A percentile compares a stretch with the other conserved stretches of the same genome.
Conservation (phyloP, 1,140 invertebrate species). For the Psix sp. region DNA sequence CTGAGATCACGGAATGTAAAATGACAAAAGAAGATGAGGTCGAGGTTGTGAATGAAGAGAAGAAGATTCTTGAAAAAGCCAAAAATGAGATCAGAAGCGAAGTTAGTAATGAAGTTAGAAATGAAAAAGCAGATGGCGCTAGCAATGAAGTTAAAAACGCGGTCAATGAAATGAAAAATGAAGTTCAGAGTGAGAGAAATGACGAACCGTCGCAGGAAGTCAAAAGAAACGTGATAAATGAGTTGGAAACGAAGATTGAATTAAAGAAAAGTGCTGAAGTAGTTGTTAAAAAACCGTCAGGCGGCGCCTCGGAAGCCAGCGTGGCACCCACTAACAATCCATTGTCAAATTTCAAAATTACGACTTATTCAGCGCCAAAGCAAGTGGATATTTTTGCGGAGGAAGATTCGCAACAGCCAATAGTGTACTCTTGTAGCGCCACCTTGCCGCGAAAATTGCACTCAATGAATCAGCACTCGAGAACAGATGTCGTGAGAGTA, state of each 20-base stretch:
- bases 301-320: conserved; percentile 47
- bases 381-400: conserved; percentile 70
- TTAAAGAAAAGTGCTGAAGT: conserved; percentile 37
- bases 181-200: no score
- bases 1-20: conserved; percentile 63
- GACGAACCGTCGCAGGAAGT: no score
- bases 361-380: conserved; percentile 70
- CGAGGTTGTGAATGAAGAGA: not conserved
- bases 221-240: conserved; percentile 64
- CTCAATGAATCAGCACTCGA: not conserved
- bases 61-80: conserved; percentile 58
- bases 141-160: no score
- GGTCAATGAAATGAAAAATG: no score
- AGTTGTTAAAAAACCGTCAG: conserved; percentile 8
- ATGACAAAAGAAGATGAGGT: conserved; percentile 4
- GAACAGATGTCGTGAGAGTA: conserved; percentile 1
- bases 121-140: no score
- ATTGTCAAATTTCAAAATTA: conserved; percentile 74
- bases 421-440: conserved; percentile 30
- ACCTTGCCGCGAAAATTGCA: conserved; percentile 32
- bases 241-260: conserved; percentile 66
- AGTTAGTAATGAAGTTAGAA: no score
- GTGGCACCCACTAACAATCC: conserved; percentile 71
- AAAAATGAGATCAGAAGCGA: no score
- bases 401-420: not conserved